Evolutionary conservation across 2,888 invertebrate species (phyloP).

Genomic region (Nomada ferruginata): DNA sequence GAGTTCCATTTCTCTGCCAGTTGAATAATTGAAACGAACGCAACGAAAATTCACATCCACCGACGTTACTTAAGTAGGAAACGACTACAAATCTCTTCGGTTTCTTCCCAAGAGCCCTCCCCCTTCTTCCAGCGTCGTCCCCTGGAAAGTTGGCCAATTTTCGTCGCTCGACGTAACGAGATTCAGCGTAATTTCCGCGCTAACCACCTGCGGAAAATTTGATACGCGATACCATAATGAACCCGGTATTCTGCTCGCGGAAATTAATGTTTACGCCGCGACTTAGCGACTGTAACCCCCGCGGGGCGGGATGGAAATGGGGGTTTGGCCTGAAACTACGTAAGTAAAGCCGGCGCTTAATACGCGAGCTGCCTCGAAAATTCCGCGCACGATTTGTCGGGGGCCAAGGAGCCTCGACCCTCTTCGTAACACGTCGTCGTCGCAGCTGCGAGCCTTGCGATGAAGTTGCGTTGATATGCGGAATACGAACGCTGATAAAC

Average conservation of each 20-base stretch:
- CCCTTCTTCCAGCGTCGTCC: not conserved
- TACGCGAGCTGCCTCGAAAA: conserved; percentile 58
- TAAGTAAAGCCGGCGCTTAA: conserved; percentile 43
- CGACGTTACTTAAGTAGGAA: not conserved
- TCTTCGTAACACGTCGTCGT: conserved; percentile 10
- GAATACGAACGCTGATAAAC: conserved; percentile 50
- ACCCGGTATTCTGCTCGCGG: conserved; percentile 39
- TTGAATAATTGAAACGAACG: too few relatives aligned
- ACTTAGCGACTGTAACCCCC: conserved; percentile 49
- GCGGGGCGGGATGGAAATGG: not conserved
- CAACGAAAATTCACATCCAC: too few relatives aligned
- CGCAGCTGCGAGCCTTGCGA: conserved; percentile 10
- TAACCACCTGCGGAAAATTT: conserved; percentile 60
- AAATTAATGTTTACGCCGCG: conserved; percentile 66
- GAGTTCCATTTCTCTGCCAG: too few relatives aligned
- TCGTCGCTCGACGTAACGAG: conserved; percentile 30
- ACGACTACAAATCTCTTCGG: not conserved
- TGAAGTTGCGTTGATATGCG: conserved; percentile 45
- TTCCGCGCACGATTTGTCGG: conserved; percentile 59
- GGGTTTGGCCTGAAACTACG: conserved; percentile 3
- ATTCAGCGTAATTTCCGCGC: conserved; percentile 44
- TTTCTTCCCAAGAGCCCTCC: not conserved
- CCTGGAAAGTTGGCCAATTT: conserved; percentile 33
- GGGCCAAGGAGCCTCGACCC: conserved; percentile 20
- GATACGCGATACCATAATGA: conserved; percentile 60